Conservation (phyloP, 2,888 invertebrate genomes). For the Barypeithes pellucidus region DNA sequence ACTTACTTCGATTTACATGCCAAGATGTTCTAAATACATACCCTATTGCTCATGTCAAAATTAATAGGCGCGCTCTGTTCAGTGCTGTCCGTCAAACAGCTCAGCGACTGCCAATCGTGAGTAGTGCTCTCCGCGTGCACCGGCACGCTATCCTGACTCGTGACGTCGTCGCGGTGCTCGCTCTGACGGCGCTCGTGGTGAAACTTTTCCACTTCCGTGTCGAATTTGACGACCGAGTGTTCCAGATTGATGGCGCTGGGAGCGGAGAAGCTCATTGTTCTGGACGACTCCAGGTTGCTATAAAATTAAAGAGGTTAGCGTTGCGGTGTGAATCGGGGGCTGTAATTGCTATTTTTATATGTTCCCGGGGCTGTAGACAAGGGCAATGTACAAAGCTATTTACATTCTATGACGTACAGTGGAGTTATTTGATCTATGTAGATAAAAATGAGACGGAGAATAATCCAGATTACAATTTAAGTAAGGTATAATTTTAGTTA, state of each 20-base stretch:
- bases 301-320: slow-evolving; percentile 13
- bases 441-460: no score
- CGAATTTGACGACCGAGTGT: slow-evolving; percentile 81
- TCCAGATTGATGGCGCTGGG: slow-evolving; percentile 90
- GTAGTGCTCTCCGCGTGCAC: slow-evolving; percentile 70
- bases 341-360: background rate
- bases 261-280: slow-evolving; percentile 87
- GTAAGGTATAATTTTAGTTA: no score
- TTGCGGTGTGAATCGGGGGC: background rate
- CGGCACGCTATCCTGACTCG: slow-evolving; percentile 71
- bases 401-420: background rate
- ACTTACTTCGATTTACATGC: no score
- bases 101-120: slow-evolving; percentile 87
- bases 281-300: slow-evolving; percentile 80
- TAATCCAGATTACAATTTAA: no score
- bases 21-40: slow-evolving; percentile 70
- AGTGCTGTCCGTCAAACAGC: slow-evolving; percentile 90
- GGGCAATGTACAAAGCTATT: background rate
- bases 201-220: slow-evolving; percentile 72
- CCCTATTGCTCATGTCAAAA: slow-evolving; percentile 94
- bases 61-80: slow-evolving; percentile 93
- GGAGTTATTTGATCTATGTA: no score
- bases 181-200: slow-evolving; percentile 66
- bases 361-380: background rate
- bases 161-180: slow-evolving; percentile 65